A percentile compares a stretch with the other conserved stretches of the same genome.
phyloP scores from a whole-genome alignment of 2,113 vertebrate genomes.

The Platysternon megacephalum region DNA sequence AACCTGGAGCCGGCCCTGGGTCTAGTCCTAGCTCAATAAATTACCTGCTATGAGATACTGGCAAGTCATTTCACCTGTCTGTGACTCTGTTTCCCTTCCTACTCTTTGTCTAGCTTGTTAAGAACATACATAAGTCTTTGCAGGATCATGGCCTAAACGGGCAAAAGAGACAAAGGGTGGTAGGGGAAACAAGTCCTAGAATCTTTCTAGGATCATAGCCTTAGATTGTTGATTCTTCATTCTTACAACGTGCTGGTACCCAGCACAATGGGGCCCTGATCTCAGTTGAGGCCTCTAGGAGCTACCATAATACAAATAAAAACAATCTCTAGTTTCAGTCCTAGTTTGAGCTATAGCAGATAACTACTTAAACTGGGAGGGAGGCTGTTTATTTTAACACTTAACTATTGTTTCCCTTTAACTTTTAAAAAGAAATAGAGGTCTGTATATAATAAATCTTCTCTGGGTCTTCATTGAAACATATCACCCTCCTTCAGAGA shows the following conservation, averaged over 20 bases:
- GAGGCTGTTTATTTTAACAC: neutral
- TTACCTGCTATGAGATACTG: neutral
- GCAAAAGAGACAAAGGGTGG: neutral
- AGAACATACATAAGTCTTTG: rapidly evolving
- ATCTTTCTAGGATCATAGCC: neutral
- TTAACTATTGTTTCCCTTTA: neutral
- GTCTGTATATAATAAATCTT: neutral
- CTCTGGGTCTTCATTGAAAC: neutral
- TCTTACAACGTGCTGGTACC: neutral
- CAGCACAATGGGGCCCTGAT: neutral
- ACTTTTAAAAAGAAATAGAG: neutral
- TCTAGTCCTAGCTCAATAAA: neutral
- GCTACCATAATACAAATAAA: neutral
- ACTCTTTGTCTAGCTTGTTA: neutral
- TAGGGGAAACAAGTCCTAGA: neutral
- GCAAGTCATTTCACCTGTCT: neutral
- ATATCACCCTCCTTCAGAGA: neutral
- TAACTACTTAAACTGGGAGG: neutral
- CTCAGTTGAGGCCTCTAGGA: neutral
- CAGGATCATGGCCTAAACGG: neutral
- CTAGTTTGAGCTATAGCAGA: neutral
- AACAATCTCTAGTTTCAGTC: neutral
- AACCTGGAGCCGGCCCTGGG: too few species aligned
- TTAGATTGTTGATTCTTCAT: neutral
- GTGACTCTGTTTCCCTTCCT: neutral